phyloP scores from a whole-genome alignment of 1,140 invertebrate species.

The Branchinecta lindahli region DNA sequence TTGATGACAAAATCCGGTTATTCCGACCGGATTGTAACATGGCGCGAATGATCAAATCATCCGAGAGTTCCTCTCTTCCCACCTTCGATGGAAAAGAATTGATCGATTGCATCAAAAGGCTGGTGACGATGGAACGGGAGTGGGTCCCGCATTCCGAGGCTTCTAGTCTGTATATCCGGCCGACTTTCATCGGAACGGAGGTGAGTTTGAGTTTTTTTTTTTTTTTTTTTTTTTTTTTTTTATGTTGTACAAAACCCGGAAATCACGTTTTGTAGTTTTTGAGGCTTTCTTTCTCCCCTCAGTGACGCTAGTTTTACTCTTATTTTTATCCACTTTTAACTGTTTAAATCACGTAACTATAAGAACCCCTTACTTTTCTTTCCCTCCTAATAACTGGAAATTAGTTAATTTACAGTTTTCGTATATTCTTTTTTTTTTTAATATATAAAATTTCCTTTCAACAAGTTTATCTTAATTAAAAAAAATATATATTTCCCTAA shows the following conservation, averaged over 20 bases:
- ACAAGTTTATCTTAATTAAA: no score
- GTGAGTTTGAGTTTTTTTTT: slow-evolving; percentile 40
- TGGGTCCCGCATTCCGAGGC: slow-evolving; percentile 86
- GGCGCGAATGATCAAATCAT: slow-evolving; percentile 73
- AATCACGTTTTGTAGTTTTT: not conserved
- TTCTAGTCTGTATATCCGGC: slow-evolving; percentile 86
- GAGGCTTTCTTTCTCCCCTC: not conserved
- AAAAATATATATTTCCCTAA: no score
- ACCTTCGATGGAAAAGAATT: slow-evolving; percentile 76
- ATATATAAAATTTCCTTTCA: no score
- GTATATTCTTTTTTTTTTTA: no score
- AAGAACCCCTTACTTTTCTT: not conserved
- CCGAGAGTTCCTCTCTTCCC: slow-evolving; percentile 67
- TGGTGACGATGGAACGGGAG: slow-evolving; percentile 83
- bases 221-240: no score
- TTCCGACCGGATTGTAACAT: slow-evolving; percentile 94
- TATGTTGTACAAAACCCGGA: no score
- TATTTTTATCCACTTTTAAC: not conserved
- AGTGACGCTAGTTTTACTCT: not conserved
- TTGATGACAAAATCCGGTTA: slow-evolving; percentile 77
- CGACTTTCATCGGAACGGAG: slow-evolving; percentile 91
- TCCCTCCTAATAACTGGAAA: not conserved
- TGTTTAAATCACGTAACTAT: not conserved
- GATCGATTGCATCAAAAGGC: slow-evolving; percentile 65
- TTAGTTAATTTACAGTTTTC: no score